Base-by-base conservation (phyloP, 2,888 invertebrate genomes). In the Ophion slaviceki region DNA sequence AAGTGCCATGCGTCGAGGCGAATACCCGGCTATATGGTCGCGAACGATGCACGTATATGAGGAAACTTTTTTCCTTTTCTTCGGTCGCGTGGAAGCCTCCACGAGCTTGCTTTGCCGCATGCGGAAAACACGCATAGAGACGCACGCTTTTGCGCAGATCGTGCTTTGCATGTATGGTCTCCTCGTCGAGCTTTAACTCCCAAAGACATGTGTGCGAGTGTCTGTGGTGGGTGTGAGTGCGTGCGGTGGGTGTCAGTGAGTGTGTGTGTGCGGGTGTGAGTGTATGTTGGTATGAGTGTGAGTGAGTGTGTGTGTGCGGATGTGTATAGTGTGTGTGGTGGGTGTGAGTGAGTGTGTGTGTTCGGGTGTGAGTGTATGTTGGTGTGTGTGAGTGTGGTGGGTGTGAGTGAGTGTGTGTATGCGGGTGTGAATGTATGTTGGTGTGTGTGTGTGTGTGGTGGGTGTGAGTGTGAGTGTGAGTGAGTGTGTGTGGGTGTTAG, bases 1-100 rank as follows among this genome's bases (percentile, higher is more conserved):
- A 84, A 86, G 78, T 86, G 86, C 81, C 86, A 81, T 74, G 81
- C 86, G 86, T 86, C 86, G 86, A 86, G 84, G 86, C 78, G 70
- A 86, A 86, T 86, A 53, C 17, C 53, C 53, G 17, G 53, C 53
- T 53, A 81, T 77, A 53, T 75, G 77, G 77, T 83, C 80, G 14
- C 77, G 8, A 40, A 40, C 40, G 77, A 80, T 57, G 80, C 62
- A 68, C 77, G 77, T 17, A 68, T 75, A 80, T 71, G 82, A 68
- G 68, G 17, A 67, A 70, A 71, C 45, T 75, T 76, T 24, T 71
- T 53, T 53, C 20, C 24, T 28, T 53, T 32, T 28, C 47, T n/a
- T 14, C 53, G 5, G 17, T 53, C 17, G 53, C 53, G 53, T 53
- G 53, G 53, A 53, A 57, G n/a, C 20, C 20, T 40, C 32, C 66